Conservation (phyloP, 2,113 vertebrate genomes). For the Hippoglossus stenolepis region DNA sequence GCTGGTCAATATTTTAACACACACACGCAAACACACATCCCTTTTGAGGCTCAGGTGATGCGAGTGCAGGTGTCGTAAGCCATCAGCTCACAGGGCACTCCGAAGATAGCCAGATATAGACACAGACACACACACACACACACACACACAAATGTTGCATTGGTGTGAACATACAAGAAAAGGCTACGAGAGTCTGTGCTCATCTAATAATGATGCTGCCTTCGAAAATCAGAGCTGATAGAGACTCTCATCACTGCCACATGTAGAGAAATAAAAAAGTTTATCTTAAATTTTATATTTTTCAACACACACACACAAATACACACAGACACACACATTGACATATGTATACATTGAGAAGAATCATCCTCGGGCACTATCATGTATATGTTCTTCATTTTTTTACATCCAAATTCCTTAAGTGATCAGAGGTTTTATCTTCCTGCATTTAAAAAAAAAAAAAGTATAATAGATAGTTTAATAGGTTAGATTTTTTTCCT, state of each 20-base stretch:
- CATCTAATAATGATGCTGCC: slow-evolving; percentile 74
- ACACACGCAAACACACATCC: slow-evolving; percentile 2
- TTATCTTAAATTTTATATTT: neutral
- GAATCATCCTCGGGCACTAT: too few species aligned
- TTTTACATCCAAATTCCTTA: too few species aligned
- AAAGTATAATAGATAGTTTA: too few species aligned
- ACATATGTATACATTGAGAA: too few species aligned
- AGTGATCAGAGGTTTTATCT: too few species aligned
- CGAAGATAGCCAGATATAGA: slow-evolving; percentile 54
- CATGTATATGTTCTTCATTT: too few species aligned
- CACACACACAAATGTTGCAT: slow-evolving; percentile 66
- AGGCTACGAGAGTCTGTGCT: slow-evolving; percentile 51
- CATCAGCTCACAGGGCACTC: slow-evolving; percentile 55
- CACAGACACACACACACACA: slow-evolving; percentile 39
- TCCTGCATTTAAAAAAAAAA: too few species aligned
- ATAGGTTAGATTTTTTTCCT: too few species aligned
- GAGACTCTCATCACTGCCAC: slow-evolving; percentile 58
- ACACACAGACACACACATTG: too few species aligned
- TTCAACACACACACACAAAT: neutral
- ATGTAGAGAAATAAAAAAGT: neutral
- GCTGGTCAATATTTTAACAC: neutral
- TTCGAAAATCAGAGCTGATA: slow-evolving; percentile 60
- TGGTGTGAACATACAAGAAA: slow-evolving; percentile 68
- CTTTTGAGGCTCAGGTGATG: slow-evolving; percentile 62
- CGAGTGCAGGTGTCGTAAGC: slow-evolving; percentile 61